These are phyloP conservation scores for Bombus pyrosoma DNA, from an alignment of 1,140 invertebrate species.

Conservation along the genomic window DNA sequence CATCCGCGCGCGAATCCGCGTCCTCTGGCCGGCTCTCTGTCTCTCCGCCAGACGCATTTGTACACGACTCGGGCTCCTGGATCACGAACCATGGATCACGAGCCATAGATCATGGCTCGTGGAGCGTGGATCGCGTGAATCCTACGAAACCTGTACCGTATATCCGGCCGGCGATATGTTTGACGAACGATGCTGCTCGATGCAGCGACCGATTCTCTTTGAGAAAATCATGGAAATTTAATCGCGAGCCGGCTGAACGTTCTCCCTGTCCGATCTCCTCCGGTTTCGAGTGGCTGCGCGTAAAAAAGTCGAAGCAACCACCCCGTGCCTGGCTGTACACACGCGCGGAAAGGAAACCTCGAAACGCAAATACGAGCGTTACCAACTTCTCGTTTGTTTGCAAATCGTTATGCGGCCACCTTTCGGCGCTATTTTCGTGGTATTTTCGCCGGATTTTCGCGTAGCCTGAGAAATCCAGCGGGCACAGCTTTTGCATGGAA, in stretches of 20 bases:
- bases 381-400: constrained; percentile 40
- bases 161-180: constrained; percentile 4
- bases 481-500: no score
- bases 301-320: neutral
- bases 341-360: neutral
- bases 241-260: neutral
- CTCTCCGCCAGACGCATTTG: neutral
- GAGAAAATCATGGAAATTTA: neutral
- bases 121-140: neutral
- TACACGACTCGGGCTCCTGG: neutral
- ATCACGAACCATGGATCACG: no score
- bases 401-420: constrained; percentile 43
- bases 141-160: neutral
- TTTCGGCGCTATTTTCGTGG: neutral
- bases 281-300: neutral
- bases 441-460: neutral
- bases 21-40: neutral
- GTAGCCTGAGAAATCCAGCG: neutral
- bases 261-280: no score
- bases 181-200: neutral
- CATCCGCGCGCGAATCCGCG: neutral
- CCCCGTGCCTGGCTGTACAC: neutral
- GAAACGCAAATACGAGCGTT: constrained; percentile 14
- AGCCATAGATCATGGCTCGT: no score
- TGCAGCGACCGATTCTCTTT: neutral